These are phyloP conservation scores for Forbesichthys papilliferus DNA, from an alignment of 2,113 vertebrate genomes.

Conservation along the genomic window DNA sequence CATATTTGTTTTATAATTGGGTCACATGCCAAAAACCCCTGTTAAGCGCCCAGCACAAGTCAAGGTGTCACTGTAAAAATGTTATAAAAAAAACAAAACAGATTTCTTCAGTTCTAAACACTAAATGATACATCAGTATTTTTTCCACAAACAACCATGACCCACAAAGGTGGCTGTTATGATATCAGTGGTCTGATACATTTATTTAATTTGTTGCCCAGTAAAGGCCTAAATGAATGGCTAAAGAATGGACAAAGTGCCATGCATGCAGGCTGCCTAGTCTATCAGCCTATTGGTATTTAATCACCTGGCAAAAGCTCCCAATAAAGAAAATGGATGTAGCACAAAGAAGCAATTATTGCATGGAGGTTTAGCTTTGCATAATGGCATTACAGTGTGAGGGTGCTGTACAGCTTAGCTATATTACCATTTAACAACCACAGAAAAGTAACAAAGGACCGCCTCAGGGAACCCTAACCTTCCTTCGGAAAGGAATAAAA, in stretches of 20 bases:
- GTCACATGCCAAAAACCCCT: too few species aligned
- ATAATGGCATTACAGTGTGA: constrained; percentile 52
- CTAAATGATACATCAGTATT: too few species aligned
- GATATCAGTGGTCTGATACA: constrained; percentile 30
- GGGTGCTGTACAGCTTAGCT: constrained; percentile 32
- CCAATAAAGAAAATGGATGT: constrained; percentile 73
- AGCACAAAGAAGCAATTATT: constrained; percentile 64
- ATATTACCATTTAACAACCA: constrained; percentile 30
- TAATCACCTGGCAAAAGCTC: constrained; percentile 67
- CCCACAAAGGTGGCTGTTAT: too few species aligned
- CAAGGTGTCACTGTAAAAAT: too few species aligned
- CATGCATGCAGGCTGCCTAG: constrained; percentile 30
- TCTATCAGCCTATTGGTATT: constrained; percentile 65
- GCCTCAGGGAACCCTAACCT: background rate
- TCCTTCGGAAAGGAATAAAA: background rate
- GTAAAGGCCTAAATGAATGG: constrained; percentile 57
- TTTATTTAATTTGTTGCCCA: constrained; percentile 47
- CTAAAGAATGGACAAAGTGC: constrained; percentile 38
- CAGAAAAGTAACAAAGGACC: constrained; percentile 28
- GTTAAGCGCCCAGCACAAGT: too few species aligned
- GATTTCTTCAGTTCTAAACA: too few species aligned
- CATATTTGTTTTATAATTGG: constrained; percentile 18
- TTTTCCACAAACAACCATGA: too few species aligned
- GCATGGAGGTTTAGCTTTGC: constrained; percentile 42
- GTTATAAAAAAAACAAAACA: too few species aligned